Evolutionary conservation across 2,888 invertebrate species (phyloP), one percentile per base, ranked within the genome.

Genomic region (Lomographa bimaculata): DNA sequence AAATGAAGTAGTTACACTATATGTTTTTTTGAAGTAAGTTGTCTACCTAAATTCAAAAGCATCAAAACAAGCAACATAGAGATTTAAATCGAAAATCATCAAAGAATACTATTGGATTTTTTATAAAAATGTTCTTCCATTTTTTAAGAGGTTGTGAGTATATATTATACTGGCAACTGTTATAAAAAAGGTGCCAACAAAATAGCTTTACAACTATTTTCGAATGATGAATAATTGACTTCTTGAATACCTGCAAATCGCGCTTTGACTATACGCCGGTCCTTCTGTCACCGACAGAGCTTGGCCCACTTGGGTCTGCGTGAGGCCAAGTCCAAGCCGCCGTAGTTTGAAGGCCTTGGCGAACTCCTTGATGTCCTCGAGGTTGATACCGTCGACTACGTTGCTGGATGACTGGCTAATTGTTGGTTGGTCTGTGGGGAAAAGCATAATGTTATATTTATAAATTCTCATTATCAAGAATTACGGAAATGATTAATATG

Each of bases 341-440:
- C 98, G 92, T 38, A 98, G 91, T 80, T 98, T 98, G 86, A 98
- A 98, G 50, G 96, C 97, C 90, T 98, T 98, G 54, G 98, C 98
- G 85, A 98, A 98, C 89, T 98, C 98, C 90, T 98, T 97, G 77
- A 98, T 98, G 87, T 98, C 98, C 79, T 98, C 98, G 73, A 98
- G 90, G 87, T 98, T 97, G 69, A 98, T 97, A 32, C 98, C 98
- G 75, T 98, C 98, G 17, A 98, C 97, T 37, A 98, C 95, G 80
- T 97, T 97, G 73, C 96, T 96, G 56, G 95, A 97, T 30, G 96
- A 95, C 84, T 97, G 97, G 86, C 96, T 97, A 75, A 97, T 97
- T 52, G 97, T 97, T 44, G 95, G 96, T 82, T 96, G 96, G 90
- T 96, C 96, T 96, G 89, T 33, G 80, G 79, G 50, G 37, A 33